Evolutionary conservation across 2,113 vertebrate genomes (phyloP), one percentile per base, ranked within the genome.

Genomic region (Cephalopterus ornatus): DNA sequence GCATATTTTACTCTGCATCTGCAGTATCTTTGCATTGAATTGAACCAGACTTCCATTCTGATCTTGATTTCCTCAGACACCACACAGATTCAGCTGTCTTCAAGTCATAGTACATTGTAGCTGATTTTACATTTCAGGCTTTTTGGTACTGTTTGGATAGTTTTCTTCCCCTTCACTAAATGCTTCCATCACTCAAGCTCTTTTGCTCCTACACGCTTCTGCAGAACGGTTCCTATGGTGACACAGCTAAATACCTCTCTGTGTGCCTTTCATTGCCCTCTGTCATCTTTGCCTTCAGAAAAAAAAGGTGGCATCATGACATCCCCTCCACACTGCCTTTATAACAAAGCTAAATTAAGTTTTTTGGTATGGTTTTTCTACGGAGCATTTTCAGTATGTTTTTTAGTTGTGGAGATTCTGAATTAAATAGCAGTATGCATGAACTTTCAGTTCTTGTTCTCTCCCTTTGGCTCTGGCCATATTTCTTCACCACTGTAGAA

Each of bases 161-260:
- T 3, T 65, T 49, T 56, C 61, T 32, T 32, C 3, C 19, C 50
- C 35, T 26, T 11, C 14, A 44, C 56, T 55, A 71, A 90, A 92
- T 74, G 33, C 52, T 93, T 91, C 73, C 67, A 88, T 91, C 73
- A 58, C 66, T 77, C 86, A 58, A 58, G 50, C 42, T 95, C 24
- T 85, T 91, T 75, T 46, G n/a, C 52, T 86, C 78, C 83, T 94
- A 74, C 83, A 88, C 2, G 1, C 16, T 92, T 68, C 49, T 87
- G 71, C 53, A 70, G 37, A 93, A 88, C 8, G 11, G 94, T 97
- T 97, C 95, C 95, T 95, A 87, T 95, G 94, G 95, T 93, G 95
- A 96, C 74, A 95, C 1, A 1, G 65, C 68, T 91, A 78, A 76
- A 74, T 87, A 75, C 75, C 47, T 74, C 83, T 80, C 61, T 68